These are phyloP conservation scores for Tipula confusa DNA, from an alignment of 2,888 invertebrate genomes.

Conservation along the genomic window DNA sequence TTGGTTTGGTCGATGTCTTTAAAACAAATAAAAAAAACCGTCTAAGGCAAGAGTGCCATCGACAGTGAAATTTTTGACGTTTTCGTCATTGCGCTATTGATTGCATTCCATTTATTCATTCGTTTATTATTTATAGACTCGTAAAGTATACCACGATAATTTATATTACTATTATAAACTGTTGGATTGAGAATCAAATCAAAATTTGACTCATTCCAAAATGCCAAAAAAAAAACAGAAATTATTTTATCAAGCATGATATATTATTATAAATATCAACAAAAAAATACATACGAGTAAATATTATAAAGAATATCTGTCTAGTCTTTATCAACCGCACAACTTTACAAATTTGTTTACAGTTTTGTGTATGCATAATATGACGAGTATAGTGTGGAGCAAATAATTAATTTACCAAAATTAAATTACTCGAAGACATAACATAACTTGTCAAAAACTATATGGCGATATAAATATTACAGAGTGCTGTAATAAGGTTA, in stretches of 20 bases:
- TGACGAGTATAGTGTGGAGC: neutral
- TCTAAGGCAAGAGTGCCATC: neutral
- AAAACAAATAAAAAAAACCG: neutral
- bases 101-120: neutral
- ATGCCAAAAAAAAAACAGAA: neutral
- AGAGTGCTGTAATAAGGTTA: neutral
- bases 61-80: neutral
- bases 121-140: neutral
- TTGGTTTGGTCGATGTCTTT: neutral
- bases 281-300: no score
- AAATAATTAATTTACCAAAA: neutral
- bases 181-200: neutral
- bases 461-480: neutral
- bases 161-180: neutral
- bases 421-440: neutral
- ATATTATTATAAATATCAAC: neutral
- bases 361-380: neutral
- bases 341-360: neutral
- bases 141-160: neutral
- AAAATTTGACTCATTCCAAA: constrained; percentile 3
- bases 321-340: constrained; percentile 1
- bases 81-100: neutral
- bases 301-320: neutral
- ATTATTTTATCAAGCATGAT: constrained; percentile 8
- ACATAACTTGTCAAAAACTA: neutral